These are phyloP conservation scores for Oenanthe oenanthe DNA, from an alignment of 2,113 vertebrate species.

Conservation along the genomic window DNA sequence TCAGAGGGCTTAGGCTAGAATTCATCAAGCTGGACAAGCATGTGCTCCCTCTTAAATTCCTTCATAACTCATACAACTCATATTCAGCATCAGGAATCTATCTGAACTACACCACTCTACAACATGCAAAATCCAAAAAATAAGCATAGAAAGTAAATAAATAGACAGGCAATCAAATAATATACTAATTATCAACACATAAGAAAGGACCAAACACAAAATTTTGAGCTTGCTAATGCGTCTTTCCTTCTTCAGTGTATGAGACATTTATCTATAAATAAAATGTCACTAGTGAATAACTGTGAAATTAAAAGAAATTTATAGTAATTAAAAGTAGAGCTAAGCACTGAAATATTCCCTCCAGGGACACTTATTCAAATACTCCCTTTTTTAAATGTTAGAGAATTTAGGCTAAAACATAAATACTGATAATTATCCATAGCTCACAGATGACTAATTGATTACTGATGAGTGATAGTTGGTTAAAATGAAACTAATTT, in stretches of 20 bases:
- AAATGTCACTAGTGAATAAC: slow-evolving; percentile 38
- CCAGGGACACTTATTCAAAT: neutral
- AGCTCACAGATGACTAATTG: neutral
- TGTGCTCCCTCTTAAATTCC: neutral
- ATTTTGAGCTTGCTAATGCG: neutral
- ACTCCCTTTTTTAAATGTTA: neutral
- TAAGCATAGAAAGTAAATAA: neutral
- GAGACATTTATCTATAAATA: slow-evolving; percentile 18
- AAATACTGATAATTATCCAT: neutral
- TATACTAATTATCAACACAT: neutral
- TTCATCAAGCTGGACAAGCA: neutral
- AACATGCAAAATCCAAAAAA: neutral
- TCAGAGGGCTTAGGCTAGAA: neutral
- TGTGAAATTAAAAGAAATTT: slow-evolving; percentile 10
- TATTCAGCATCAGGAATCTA: neutral
- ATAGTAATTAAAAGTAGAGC: slow-evolving; percentile 39
- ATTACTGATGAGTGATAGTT: neutral
- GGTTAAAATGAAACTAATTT: neutral
- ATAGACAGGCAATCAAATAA: neutral
- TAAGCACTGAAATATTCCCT: neutral
- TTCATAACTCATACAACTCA: neutral
- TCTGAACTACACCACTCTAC: neutral
- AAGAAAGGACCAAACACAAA: neutral
- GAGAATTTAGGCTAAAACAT: neutral
- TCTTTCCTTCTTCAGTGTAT: neutral